Base-by-base conservation (phyloP, 2,888 invertebrate genomes). In the Mythimna lalbum region DNA sequence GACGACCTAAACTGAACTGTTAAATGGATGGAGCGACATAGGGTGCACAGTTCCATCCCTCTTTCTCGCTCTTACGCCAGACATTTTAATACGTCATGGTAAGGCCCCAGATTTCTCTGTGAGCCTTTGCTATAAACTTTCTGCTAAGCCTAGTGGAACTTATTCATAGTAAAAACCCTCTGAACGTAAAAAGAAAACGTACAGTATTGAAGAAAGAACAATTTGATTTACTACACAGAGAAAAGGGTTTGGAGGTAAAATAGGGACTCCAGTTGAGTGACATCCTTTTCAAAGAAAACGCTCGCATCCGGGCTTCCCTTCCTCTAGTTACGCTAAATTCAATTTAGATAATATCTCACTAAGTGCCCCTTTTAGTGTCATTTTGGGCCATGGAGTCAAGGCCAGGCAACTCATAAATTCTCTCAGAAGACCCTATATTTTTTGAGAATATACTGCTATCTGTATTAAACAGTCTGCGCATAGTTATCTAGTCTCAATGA, bases 281-380 rank as follows among this genome's bases (percentile, higher is more conserved):
- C 31, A 43, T 21, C 53, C 27, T 39, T 60, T 68, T 33, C 27
- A 65, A 63, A 80, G 61, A 47, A 31, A 67, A 69, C 27, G 50
- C 43, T 50, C 4, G 49, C 36, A 62, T 50, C 43, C 43, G 7
- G 55, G 31, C 4, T 12, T 27, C 27, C 21, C 33, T 53, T 61
- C 57, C 21, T 23, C 61, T 50, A 39, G 53, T 68, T 21, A 59
- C 55, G 63, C 39, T 56, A 68, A 75, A 78, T 80, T 65, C 27
- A 78, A 75, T 80, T 75, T 63, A 69, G 56, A 57, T 69, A 75
- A 61, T 62, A 53, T 65, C 50, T 55, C 19, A 50, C 53, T 62
- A 76, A 80, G 65, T 55, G 76, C 64, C 55, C 64, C 53, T 80
- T 76, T 69, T 65, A 76, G 47, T 62, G 31, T 49, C 47, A 52